Evolutionary conservation across 37 sponge, comb jelly and placozoan genomes (phyloP).

Genomic region (Geodia barretti): DNA sequence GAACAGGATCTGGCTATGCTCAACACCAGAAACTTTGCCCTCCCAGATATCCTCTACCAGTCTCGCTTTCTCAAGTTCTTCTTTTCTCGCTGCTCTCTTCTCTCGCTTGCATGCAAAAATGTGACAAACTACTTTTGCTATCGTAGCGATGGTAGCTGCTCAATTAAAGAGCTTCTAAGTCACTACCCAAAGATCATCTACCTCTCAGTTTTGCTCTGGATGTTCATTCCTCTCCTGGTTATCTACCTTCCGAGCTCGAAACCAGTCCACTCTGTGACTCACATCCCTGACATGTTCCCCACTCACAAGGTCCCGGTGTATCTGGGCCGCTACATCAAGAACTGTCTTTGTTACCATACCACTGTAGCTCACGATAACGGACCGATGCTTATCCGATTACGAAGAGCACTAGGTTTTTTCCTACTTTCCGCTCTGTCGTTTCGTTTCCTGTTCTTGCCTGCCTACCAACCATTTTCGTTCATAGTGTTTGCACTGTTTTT

Average conservation of each 20-base stretch:
- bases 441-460: background rate
- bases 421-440: background rate
- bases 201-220: background rate
- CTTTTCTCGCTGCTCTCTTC: background rate
- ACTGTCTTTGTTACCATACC: background rate
- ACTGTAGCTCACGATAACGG: background rate
- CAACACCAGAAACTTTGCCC: background rate
- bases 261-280: background rate
- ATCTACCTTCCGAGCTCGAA: background rate
- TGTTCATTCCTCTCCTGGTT: background rate
- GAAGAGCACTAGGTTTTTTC: background rate
- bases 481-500: background rate
- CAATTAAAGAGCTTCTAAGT: background rate
- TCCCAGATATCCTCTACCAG: background rate
- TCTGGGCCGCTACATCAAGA: background rate
- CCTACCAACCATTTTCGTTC: background rate
- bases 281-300: background rate
- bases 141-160: background rate
- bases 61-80: background rate
- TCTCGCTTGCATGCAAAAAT: background rate
- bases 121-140: background rate
- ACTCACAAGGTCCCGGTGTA: background rate
- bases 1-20: background rate
- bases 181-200: background rate
- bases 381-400: background rate